phyloP scores from a whole-genome alignment of 2,888 invertebrate species.

The Amblyjoppa proteus region DNA sequence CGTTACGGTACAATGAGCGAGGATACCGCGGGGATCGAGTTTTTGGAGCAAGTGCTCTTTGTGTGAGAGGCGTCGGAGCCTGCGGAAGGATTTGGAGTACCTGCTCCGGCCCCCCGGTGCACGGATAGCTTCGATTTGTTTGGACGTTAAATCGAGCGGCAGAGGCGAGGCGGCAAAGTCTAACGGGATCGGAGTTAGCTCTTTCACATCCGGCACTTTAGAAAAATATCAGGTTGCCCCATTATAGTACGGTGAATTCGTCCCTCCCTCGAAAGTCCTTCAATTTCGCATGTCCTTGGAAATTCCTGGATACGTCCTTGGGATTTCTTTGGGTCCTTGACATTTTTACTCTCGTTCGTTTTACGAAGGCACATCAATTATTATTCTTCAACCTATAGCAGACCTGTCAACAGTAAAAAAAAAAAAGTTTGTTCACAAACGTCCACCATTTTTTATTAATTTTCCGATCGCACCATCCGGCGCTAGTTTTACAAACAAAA shows the following conservation, averaged over 20 bases:
- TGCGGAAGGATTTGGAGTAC: slow-evolving; percentile 41
- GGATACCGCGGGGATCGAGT: slow-evolving; percentile 8
- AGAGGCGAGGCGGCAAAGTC: slow-evolving; percentile 36
- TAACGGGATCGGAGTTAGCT: background rate
- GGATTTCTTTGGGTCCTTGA: background rate
- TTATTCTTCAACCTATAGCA: background rate
- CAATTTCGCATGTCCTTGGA: background rate
- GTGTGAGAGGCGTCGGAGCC: slow-evolving; percentile 6
- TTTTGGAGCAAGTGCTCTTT: slow-evolving; percentile 27
- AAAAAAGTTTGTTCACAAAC: no score
- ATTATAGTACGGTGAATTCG: background rate
- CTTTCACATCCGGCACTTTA: background rate
- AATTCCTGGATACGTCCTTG: background rate
- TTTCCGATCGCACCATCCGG: no score
- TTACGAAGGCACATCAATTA: background rate
- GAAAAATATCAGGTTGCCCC: slow-evolving; percentile 28
- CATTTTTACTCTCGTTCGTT: no score
- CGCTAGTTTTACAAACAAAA: no score
- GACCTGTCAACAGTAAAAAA: background rate
- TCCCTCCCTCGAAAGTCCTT: background rate
- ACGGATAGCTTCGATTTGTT: slow-evolving; percentile 3
- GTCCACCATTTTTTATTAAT: no score
- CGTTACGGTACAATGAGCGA: background rate
- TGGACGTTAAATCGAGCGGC: slow-evolving; percentile 14
- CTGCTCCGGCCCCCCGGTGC: slow-evolving; percentile 5